Evolutionary conservation across 2,888 invertebrate genomes (phyloP), one percentile per base, ranked within the genome.

Genomic region (Himalopsyche tibetana): DNA sequence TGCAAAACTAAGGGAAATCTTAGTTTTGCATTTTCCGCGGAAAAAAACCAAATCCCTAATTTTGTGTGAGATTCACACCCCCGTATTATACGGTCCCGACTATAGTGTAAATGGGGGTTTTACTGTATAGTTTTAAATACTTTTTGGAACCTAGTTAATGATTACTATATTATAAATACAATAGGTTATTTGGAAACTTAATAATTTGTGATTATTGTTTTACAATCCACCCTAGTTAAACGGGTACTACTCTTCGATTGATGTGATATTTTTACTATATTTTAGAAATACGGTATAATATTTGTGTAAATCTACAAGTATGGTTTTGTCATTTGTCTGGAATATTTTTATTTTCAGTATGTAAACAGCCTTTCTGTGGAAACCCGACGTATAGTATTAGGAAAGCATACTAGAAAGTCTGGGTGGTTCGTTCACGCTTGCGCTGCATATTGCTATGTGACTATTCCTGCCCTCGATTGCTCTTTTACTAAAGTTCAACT

Each of bases 371-470:
- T 98, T 88, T 94, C 97, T 5, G 95, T 96, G 89, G 94, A 94
- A 90, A 96, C 94, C 17, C 92, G 94, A 63, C 94, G 93, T 90
- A 94, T 96, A 86, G 95, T 96, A 5, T 95, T 95, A 89, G 96
- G 96, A 4, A 94, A 95, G 90, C 97, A 97, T 90, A 96, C 96
- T 0, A 94, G 95, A 88, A 96, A 96, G 91, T 97, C 97, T 3
- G 95, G 96, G 17, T 96, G 97, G 89, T 97, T 98, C 93, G 96
- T 97, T 51, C 95, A 97, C 90, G 99, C 99, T 3, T 99, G 99
- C 93, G 96, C 97, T 80, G 99, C 99, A 0, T 99, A 97, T 92
- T 96, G 97, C 91, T 99, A 96, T 92, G 98, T 99, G 88, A 99
- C 99, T 11, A 97, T 98, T 91, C 99, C 99, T n/a, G 99, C 99